phyloP scores from a whole-genome alignment of 2,797 vertebrate genomes.

The Gephyroberyx darwinii region DNA sequence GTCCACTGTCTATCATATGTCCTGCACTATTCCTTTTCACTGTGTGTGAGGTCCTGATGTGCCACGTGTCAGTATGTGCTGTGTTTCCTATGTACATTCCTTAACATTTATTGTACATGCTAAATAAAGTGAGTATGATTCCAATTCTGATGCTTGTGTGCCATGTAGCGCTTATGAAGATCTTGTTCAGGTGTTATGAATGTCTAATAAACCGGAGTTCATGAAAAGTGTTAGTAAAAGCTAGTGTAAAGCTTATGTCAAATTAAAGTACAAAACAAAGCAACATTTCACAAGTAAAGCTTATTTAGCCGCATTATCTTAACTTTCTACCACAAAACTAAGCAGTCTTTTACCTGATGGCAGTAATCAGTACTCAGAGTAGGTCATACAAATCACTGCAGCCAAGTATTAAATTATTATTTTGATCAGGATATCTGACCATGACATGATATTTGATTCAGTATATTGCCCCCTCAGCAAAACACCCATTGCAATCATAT shows the following conservation, averaged over 20 bases:
- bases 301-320: slow-evolving; percentile 29
- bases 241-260: slow-evolving; percentile 26
- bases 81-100: neutral
- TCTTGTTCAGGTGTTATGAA: slow-evolving; percentile 18
- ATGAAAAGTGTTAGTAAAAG: neutral
- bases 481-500: neutral
- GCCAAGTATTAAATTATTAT: slow-evolving; percentile 3
- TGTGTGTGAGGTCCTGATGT: neutral
- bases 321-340: slow-evolving; percentile 22
- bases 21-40: slow-evolving; percentile 7
- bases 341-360: slow-evolving; percentile 19
- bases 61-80: too few species aligned
- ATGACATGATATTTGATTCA: slow-evolving; percentile 17
- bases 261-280: slow-evolving; percentile 40
- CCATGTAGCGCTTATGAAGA: slow-evolving; percentile 14
- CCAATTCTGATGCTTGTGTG: neutral
- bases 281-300: slow-evolving; percentile 36
- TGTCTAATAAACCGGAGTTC: slow-evolving; percentile 21
- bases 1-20: slow-evolving; percentile 15
- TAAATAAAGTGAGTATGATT: neutral
- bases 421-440: slow-evolving; percentile 25
- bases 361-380: slow-evolving; percentile 43
- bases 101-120: slow-evolving; percentile 13
- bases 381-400: neutral
- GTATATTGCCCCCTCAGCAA: neutral